Evolutionary conservation across 2,888 invertebrate genomes (phyloP), one percentile per base, ranked within the genome.

Genomic region (Luffia ferchaultella): DNA sequence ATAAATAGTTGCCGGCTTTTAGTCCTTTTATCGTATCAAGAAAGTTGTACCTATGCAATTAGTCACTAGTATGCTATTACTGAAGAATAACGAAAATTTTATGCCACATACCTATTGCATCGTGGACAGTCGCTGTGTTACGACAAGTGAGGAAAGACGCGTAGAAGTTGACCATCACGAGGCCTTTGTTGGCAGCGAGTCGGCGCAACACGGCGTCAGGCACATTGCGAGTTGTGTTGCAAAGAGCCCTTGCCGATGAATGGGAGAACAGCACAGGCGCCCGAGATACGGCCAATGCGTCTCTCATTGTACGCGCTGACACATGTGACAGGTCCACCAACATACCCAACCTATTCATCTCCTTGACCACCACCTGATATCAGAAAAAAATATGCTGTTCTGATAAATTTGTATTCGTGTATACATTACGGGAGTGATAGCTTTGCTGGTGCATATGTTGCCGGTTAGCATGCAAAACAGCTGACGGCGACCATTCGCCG

Each of bases 271-370:
- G 90, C 57, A 94, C 92, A 16, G 95, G 95, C 15, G 95, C 93
- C 63, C 89, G 88, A 30, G 91, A 90, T 53, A 89, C 89, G 19
- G 89, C 87, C 43, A 95, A 76, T 17, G 92, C 91, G 67, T 92
- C 93, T 46, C 89, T 85, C 94, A 94, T 94, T 19, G 93, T 93
- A 50, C 89, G 87, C 42, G 87, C 86, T 3, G 93, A 92, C 49
- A 93, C 93, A 75, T 95, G 93, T 5, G 92, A 91, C 58, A 93
- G 74, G 70, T 95, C 95, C 56, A 95, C 92, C 70, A 95, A 87
- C 93, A 95, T 95, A 19, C 95, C 95, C 54, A 95, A 84, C 2
- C 94, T 89, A 79, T 95, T 95, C 94, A 95, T 94, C 80, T 95
- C 95, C 62, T 89, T 89, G 56, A 94, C 89, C 61, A 94, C 89